Conservation (phyloP, 2,113 vertebrate species). For the Urocitellus parryii region DNA sequence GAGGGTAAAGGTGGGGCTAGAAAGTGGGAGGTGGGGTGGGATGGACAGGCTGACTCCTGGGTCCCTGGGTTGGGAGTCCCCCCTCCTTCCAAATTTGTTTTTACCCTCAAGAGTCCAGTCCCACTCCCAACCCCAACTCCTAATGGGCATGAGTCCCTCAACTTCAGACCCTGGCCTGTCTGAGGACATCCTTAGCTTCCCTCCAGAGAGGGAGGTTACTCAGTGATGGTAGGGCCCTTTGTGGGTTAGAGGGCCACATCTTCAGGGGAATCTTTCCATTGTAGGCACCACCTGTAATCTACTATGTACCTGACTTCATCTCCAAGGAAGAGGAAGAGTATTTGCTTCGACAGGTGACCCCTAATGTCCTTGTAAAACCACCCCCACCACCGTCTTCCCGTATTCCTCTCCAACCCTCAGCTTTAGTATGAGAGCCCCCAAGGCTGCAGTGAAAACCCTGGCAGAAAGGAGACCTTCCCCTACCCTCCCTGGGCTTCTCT, state of each 20-base stretch:
- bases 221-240: not conserved
- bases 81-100: not conserved
- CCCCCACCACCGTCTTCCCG: not conserved
- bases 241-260: not conserved
- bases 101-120: not conserved
- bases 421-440: not conserved
- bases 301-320: conserved; percentile 94
- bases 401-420: not conserved
- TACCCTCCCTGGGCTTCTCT: not conserved
- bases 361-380: not conserved
- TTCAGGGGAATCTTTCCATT: conserved; percentile 46
- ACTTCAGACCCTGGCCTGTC: not conserved
- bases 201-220: not conserved
- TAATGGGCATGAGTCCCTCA: not conserved
- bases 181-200: not conserved
- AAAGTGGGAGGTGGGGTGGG: not conserved
- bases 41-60: not conserved
- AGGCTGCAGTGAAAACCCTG: not conserved
- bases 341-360: conserved; percentile 89
- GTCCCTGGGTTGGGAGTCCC: not conserved
- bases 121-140: not conserved
- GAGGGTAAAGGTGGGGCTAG: conserved; percentile 39
- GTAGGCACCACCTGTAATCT: conserved; percentile 89
- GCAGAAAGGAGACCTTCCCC: not conserved
- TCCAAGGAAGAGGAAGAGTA: conserved; percentile 90